Percentiles rank a stretch among this genome's conserved stretches.
phyloP scores from a whole-genome alignment of 2,888 invertebrate species.

The Lumbricus terrestris region DNA sequence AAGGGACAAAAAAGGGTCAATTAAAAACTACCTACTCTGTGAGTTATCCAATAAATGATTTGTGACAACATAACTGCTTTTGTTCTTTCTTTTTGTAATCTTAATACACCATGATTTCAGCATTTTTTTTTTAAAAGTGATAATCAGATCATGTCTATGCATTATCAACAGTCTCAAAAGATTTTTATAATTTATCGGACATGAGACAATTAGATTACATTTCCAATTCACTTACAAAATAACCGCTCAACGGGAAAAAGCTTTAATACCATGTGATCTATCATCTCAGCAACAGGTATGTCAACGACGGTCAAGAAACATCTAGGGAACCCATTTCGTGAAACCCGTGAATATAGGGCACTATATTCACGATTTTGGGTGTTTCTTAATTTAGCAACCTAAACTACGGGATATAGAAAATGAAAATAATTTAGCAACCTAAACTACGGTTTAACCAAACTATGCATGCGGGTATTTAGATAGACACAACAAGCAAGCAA shows the following conservation, averaged over 20 bases:
- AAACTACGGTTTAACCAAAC: too few relatives aligned
- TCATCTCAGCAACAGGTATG: background rate
- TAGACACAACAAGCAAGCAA: too few relatives aligned
- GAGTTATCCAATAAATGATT: background rate
- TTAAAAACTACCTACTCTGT: background rate
- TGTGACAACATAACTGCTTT: background rate
- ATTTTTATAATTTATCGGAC: background rate
- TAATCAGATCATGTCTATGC: background rate
- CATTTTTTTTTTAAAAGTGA: background rate
- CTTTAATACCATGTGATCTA: background rate
- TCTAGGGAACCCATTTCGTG: too few relatives aligned
- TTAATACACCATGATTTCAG: too few relatives aligned
- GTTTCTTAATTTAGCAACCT: too few relatives aligned
- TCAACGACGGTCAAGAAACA: too few relatives aligned
- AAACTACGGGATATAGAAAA: too few relatives aligned
- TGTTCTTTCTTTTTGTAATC: background rate
- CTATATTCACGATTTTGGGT: too few relatives aligned
- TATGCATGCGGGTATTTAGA: too few relatives aligned
- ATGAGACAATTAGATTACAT: background rate
- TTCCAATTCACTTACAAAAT: background rate
- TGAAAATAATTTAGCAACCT: too few relatives aligned
- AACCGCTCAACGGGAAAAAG: background rate
- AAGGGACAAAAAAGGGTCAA: background rate
- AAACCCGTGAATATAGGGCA: too few relatives aligned
- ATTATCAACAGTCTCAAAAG: background rate